phyloP scores from a whole-genome alignment of 2,113 vertebrate genomes.

The Campylomormyrus numenius region DNA sequence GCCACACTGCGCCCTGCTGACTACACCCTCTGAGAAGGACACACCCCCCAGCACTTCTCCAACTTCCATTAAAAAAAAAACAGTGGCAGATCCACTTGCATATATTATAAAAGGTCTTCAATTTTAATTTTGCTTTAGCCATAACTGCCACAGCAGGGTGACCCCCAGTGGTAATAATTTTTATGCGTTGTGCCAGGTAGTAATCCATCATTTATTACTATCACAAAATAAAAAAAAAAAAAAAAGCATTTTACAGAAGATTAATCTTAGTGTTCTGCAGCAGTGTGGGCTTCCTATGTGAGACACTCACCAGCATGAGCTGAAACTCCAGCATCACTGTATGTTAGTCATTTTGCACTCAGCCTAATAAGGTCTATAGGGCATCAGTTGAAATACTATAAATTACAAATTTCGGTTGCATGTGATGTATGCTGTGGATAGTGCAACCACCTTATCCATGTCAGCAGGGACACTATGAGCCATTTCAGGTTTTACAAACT shows the following conservation, averaged over 20 bases:
- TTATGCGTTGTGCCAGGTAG: conserved; percentile 56
- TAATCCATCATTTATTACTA: conserved; percentile 45
- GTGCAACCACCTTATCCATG: not conserved
- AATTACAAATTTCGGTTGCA: not conserved
- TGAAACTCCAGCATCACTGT: not conserved
- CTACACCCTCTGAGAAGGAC: not conserved
- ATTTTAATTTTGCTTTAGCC: conserved; percentile 55
- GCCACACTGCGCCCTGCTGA: not conserved
- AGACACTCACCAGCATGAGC: not conserved
- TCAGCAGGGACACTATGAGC: not conserved
- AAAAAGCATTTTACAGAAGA: conserved; percentile 1
- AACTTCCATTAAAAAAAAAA: conserved; percentile 50
- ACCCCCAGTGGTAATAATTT: conserved; percentile 51
- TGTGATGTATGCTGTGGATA: not conserved
- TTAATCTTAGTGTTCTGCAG: conserved; percentile 4
- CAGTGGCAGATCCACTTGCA: conserved; percentile 51
- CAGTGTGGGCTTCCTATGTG: not conserved
- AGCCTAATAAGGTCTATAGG: not conserved
- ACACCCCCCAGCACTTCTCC: conserved; percentile 14
- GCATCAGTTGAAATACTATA: not conserved
- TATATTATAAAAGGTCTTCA: conserved; percentile 43
- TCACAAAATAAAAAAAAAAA: conserved; percentile 11
- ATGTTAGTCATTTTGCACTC: not conserved
- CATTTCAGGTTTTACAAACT: not conserved
- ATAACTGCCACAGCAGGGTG: conserved; percentile 43